Base-by-base conservation (phyloP, 2,888 invertebrate genomes). In the Hirtodrosophila trivittata region DNA sequence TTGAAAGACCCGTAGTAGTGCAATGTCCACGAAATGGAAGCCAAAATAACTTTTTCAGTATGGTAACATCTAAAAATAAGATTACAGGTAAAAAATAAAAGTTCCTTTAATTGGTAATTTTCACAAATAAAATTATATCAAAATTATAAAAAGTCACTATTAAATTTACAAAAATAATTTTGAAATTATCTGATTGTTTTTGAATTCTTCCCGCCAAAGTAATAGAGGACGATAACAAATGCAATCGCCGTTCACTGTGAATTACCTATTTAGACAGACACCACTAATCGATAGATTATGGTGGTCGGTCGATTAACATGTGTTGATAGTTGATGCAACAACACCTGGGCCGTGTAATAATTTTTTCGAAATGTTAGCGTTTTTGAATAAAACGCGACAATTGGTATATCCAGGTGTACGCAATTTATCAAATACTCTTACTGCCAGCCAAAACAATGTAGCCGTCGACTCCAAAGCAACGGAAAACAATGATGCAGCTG, bases 371-470 rank as follows among this genome's bases (percentile, higher is more conserved):
- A 89, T 89, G 88, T 75, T 89, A 42, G 77, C 78, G 59, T 76
- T 89, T 38, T 75, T 89, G 71, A 88, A 67, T 70, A 88, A 85
- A 81, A 76, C 85, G 1, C 67, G 75, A 51, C 60, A 72, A 30
- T 59, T 82, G 30, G 10, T 88, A 1, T 46, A 66, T 45, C 81
- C 87, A 2, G 37, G 67, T 0, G 41, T 75, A 1, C 83, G 89
- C 1, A 67, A 55, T 7, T 50, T 88, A 8, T 62, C 69, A 4
- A 60, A 60, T 3, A 52, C 54, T 4, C 12, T 70, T 0, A 64
- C 49, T 16, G 43, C 43, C 12, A 43, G 35, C 8, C 66, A 68
- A 13, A 47, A 16, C 13, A 64, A 59, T 64, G 59, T 14, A 0
- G 33, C 9, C 9, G 43, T 26, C 6, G 63, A 78, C 9, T 3